phyloP scores from a whole-genome alignment of 2,113 vertebrate species.

The Anas platyrhynchos region DNA sequence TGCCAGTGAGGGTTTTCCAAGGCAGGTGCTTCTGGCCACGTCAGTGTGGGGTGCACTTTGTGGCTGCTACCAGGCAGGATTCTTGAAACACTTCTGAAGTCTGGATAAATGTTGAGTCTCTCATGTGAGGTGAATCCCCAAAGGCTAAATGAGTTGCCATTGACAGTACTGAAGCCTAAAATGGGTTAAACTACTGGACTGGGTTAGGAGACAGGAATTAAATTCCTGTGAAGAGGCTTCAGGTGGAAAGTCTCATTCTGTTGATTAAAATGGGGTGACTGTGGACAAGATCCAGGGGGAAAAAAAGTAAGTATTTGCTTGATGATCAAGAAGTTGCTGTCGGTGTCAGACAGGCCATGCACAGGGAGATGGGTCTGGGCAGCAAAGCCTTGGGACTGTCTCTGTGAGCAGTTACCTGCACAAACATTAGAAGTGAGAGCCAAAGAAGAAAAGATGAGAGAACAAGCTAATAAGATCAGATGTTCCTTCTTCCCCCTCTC shows the following conservation, averaged over 20 bases:
- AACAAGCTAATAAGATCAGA: not conserved
- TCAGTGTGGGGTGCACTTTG: rapidly evolving
- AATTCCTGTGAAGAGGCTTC: not conserved
- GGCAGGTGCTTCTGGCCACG: not conserved
- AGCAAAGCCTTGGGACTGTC: not conserved
- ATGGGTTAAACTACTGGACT: not conserved
- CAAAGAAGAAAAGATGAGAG: not conserved
- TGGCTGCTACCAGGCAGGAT: not conserved
- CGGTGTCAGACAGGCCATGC: not conserved
- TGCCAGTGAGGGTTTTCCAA: not conserved
- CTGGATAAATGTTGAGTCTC: not conserved
- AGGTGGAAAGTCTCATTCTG: not conserved
- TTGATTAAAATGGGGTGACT: not conserved
- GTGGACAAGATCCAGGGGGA: not conserved
- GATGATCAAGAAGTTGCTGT: not conserved
- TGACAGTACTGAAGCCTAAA: not conserved
- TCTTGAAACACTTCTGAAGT: not conserved
- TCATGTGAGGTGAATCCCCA: no score
- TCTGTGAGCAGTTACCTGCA: not conserved
- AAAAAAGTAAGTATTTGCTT: not conserved
- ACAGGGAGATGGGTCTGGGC: not conserved
- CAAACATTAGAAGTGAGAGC: not conserved
- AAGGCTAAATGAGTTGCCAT: not conserved
- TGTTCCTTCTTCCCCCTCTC: rapidly evolving
- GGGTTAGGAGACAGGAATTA: not conserved